Base-by-base conservation (phyloP, 1,140 invertebrate species). In the Diabrotica virgifera region DNA sequence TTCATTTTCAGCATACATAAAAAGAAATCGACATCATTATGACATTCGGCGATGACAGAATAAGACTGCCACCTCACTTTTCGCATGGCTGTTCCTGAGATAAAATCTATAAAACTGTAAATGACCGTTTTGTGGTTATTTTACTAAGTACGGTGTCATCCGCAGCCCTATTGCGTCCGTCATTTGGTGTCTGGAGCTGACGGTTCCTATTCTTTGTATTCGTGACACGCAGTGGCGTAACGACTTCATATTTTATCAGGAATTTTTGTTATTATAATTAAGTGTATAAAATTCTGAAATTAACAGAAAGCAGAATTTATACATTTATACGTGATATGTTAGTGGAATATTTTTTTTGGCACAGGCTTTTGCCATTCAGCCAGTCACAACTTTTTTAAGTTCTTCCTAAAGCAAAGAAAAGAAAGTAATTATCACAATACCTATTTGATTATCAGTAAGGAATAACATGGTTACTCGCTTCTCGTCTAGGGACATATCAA, bases 101-200 rank as follows among this genome's bases (percentile, higher is more conserved):
- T 72, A 70, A 67, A 72, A 72, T 72, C 70, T 68, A 71, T 73
- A 73, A 73, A 73, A 73, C 65, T 71, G 72, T 73, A 73, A 73
- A 73, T 73, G 71, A 71, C 70, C 69, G 62, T 74, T 74, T 69
- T 71, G 71, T 70, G 73, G 73, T 74, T 74, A 74, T 74, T 74
- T 74, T 72, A 73, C 71, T 74, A 74, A 74, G 73, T 71, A 74
- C 65, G 72, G 67, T 71, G 69, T 72, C 70, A 74, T 72, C 68
- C 62, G 62, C 68, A 70, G 68, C 62, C 66, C 71, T 68, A 70
- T 70, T 66, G 65, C 66, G 68, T 67, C 62, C 62, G 68, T 72
- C 70, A 67, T 72, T 72, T 63, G 60, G 70, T 68, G 70, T 69
- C 68, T 72, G 64, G 68, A 58, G 64, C 59, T 65, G 65, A 69